Base-by-base conservation (phyloP, 92 coral and sea anemone species). In the Chrysogorgia sp. region DNA sequence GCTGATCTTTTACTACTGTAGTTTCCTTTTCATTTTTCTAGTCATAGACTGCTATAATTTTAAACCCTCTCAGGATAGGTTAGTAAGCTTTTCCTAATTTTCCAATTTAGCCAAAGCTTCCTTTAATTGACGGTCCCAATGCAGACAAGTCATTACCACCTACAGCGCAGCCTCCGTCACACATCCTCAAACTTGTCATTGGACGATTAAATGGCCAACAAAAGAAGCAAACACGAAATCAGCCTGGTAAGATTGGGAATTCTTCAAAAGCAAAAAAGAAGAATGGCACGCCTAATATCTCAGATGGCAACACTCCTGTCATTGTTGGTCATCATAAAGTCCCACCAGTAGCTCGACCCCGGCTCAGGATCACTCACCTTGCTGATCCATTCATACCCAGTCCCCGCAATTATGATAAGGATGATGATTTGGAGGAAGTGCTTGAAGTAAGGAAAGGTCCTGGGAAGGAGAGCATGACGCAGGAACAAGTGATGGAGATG, bases 401-500 rank as follows among this genome's bases (percentile, higher is more conserved):
- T 22, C 78, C 63, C 2, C 62, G 53, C n/a, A 59, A 68, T 45
- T 25, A 35, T 67, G 40, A 33, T 13, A 12, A 71, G 25, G 48
- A 71, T 7, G 49, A 52, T 33, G 50, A 55, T 70, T 2, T 3
- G 10, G 40, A 70, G 2, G 64, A 52, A 0, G 12, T 71, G 63
- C 0, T 55, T 35, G 37, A 20, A 22, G 64, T 55, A 28, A 48
- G 49, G 35, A n/a, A 21, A 48, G 35, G 64, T 12, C 34, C 23
- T 31, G 52, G 55, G 7, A 89, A 87, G 31, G 96, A 91, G 35
- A 81, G 86, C 7, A 82, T 89, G 43, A 74, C 92, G 4, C 98
- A 94, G 40, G 92, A 94, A 79, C 97, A 94, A 71, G 90, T 94
- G 84, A 87, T 94, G 77, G 98, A 94, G 57, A 94, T 94, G 98